Conservation (phyloP, 2,888 invertebrate species). For the Xestoiulus laeticollis region DNA sequence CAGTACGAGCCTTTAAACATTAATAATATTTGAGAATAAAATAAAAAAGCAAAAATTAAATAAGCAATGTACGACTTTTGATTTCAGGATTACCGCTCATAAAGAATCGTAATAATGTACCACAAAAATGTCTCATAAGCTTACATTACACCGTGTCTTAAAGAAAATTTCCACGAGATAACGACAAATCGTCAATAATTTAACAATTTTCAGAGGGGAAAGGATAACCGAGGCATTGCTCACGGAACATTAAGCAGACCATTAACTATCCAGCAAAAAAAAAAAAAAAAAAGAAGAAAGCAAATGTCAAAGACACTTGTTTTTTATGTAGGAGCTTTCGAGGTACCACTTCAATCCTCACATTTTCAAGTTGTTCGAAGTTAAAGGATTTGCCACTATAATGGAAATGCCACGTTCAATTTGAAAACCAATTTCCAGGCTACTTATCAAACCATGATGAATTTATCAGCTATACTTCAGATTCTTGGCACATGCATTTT, state of each 20-base stretch:
- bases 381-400: background rate
- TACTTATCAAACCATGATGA: background rate
- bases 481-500: background rate
- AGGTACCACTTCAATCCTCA: background rate
- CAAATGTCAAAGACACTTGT: background rate
- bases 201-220: background rate
- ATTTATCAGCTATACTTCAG: background rate
- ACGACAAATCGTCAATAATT: background rate
- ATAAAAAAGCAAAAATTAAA: too few relatives aligned
- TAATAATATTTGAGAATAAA: too few relatives aligned
- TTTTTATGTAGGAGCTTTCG: background rate
- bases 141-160: too few relatives aligned
- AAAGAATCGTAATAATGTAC: too few relatives aligned
- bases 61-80: too few relatives aligned
- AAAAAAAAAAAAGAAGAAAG: background rate
- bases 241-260: background rate
- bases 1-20: too few relatives aligned
- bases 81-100: too few relatives aligned
- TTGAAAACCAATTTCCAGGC: background rate
- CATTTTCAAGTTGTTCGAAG: background rate
- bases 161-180: too few relatives aligned
- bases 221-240: background rate
- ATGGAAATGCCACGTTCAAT: conserved; percentile 35
- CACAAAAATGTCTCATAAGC: too few relatives aligned
- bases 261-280: background rate